Base-by-base conservation (phyloP, 2,797 vertebrate species). In the Cyprinodon diabolis region DNA sequence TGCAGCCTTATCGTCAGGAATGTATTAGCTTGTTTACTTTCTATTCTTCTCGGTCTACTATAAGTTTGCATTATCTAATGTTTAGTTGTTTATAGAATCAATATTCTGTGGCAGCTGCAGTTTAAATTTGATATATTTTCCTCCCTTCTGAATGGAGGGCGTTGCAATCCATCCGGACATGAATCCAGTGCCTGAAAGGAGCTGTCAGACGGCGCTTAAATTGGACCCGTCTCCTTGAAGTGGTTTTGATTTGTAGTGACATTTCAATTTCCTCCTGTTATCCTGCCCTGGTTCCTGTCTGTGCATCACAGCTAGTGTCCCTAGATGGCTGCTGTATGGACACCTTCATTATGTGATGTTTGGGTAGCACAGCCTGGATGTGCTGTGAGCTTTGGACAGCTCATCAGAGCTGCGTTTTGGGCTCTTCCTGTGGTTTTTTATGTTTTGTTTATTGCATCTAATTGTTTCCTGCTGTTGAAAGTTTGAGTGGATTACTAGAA, bases 181-280 rank as follows among this genome's bases (percentile, higher is more conserved):
- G 87, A 88, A 83, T 66, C 68, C 69, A 89, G 90, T 75, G 82
- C 85, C 78, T 88, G 84, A 83, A 87, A 90, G 87, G 76, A 83
- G 90, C 91, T 83, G 91, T 92, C 91, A 85, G 73, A 49, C 73
- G 45, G 69, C 83, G 76, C 86, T 81, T 85, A 87, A 91, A 91
- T 92, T 91, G 89, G 86, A 83, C 56, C 65, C 86, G 72, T 91
- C 87, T 87, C 80, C 83, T 86, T 81, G 83, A 88, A 89, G 89
- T 79, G 81, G 75, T 84, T 91, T 88, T 93, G 90, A 92, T 92
- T 91, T 84, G 87, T 89, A 81, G 90, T 90, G 92, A 92, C 93
- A 89, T 93, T 94, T 93, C 92, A 93, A 93, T 94, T 92, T 93
- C 90, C 92, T 91, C 89, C 83, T 75, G 89, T 93, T 93, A 91